Evolutionary conservation across 2,888 invertebrate species (phyloP).

Genomic region (Melipona bicolor): DNA sequence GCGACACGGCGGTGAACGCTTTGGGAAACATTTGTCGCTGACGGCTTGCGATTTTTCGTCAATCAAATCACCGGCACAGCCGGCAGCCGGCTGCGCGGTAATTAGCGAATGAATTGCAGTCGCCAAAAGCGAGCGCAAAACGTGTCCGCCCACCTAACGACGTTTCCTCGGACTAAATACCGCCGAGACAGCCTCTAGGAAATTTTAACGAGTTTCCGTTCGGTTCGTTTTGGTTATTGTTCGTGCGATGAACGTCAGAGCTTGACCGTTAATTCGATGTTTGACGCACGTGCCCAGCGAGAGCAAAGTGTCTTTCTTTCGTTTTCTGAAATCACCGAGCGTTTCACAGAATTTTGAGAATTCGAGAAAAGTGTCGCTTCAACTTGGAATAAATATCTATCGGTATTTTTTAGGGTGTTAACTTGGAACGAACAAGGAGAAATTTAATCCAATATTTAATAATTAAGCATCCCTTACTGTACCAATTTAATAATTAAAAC

Average conservation of each 20-base stretch:
- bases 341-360: background rate
- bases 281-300: no score
- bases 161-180: background rate
- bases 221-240: background rate
- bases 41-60: slow-evolving; percentile 47
- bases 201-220: slow-evolving; percentile 3
- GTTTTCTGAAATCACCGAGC: no score
- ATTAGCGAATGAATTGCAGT: slow-evolving; percentile 43
- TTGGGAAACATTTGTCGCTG: slow-evolving; percentile 36
- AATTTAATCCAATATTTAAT: no score
- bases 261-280: background rate
- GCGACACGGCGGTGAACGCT: background rate
- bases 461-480: no score
- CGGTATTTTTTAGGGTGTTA: no score
- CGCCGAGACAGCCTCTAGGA: background rate
- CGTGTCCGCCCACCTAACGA: background rate
- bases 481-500: no score
- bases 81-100: slow-evolving; percentile 20
- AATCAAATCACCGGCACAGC: slow-evolving; percentile 32
- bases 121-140: background rate
- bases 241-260: no score
- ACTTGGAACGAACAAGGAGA: no score
- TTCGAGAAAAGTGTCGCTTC: background rate
- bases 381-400: background rate
- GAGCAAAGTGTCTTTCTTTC: background rate